A percentile compares a stretch with the other conserved stretches of the same genome.
phyloP scores from a whole-genome alignment of 2,888 invertebrate species.

The Camptogramma bilineatum region DNA sequence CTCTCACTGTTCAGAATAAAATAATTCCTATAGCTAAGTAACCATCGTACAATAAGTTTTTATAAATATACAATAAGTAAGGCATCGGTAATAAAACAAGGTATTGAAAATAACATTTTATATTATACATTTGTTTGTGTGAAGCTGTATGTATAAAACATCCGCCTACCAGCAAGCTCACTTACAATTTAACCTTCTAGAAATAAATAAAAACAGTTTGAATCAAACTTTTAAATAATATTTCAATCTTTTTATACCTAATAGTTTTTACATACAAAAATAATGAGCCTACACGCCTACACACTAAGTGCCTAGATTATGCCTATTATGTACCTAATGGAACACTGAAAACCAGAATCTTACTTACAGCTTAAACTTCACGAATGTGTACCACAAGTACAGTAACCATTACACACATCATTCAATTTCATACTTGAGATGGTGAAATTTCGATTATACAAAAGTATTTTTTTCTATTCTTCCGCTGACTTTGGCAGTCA shows the following conservation, averaged over 20 bases:
- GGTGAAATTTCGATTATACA: too few species aligned
- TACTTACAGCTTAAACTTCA: too few species aligned
- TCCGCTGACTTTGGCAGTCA: too few species aligned
- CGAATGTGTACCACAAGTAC: too few species aligned
- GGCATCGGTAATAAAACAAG: constrained; percentile 26
- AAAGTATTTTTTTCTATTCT: too few species aligned
- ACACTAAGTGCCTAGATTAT: background rate
- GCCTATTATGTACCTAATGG: background rate
- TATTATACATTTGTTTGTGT: constrained; percentile 42
- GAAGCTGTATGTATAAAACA: constrained; percentile 42
- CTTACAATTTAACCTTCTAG: constrained; percentile 36
- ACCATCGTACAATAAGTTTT: too few species aligned
- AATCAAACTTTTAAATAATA: constrained; percentile 28
- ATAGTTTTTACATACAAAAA: constrained; percentile 27
- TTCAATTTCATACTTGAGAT: too few species aligned
- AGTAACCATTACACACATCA: too few species aligned
- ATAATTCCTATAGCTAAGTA: too few species aligned
- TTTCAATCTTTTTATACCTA: constrained; percentile 25
- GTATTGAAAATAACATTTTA: constrained; percentile 48
- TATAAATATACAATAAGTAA: too few species aligned
- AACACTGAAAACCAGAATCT: background rate
- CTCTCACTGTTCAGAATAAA: too few species aligned
- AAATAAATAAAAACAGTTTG: constrained; percentile 40
- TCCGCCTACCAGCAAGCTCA: constrained; percentile 31
- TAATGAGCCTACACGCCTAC: constrained; percentile 16